Base-by-base conservation (phyloP, 2,797 vertebrate species). In the Phoebastria nigripes region DNA sequence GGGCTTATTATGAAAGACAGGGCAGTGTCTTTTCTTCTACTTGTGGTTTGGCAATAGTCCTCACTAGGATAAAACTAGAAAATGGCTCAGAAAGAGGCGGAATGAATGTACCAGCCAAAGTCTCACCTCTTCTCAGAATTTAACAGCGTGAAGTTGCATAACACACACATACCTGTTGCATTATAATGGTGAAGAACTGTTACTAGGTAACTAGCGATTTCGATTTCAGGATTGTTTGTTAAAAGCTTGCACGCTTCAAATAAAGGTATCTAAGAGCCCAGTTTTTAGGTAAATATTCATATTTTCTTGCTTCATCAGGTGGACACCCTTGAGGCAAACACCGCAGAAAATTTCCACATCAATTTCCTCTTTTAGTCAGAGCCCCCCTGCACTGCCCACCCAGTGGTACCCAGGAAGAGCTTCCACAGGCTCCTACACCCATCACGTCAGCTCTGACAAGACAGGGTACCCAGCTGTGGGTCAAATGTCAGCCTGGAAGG, bases 41-140 rank as follows among this genome's bases (percentile, higher is more conserved):
- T 55, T 93, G 90, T 62, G 87, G 89, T 84, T 90, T 97, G 94
- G 95, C 93, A 93, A 56, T 6, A 47, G 29, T 56, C 49, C 47
- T 83, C 82, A 70, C 37, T 44, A 87, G 90, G 73, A 85, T 74
- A 95, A 92, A 96, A 93, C 61, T 24, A 81, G 72, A 94, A 97
- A 96, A 96, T 67, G 83, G 87, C 91, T 93, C 89, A 95, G 87
- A 91, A 94, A 95, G 83, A 95, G 78, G 76, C 0, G 5, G 94
- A 89, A 95, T 80, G 76, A 80, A 73, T n/a, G 70, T n/a, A 80
- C 37, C 35, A 95, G 95, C 65, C 85, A 86, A 96, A 93, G 85
- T 82, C 91, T 97, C 95, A 93, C 92, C 94, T 95, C 90, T 91
- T 82, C 93, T 93, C 84, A 94, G 96, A 97, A 96, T 76, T 82